A percentile compares a stretch with the other conserved stretches of the same genome.
Evolutionary conservation across 2,888 invertebrate species (phyloP).

Genomic region (Acrobasis suavella): DNA sequence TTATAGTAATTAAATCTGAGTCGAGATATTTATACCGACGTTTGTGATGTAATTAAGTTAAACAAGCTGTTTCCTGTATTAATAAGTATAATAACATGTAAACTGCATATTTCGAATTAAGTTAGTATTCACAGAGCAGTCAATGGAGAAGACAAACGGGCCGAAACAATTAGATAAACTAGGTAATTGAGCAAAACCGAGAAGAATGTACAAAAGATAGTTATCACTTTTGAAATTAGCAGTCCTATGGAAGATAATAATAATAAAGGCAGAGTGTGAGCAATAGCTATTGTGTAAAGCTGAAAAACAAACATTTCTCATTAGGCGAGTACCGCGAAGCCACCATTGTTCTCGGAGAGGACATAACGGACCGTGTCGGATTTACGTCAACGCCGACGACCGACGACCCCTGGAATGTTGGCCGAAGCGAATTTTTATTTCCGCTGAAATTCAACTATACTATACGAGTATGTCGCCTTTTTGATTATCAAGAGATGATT

Average conservation of each 20-base stretch:
- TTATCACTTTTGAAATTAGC: conserved; percentile 54
- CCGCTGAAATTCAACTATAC: neutral
- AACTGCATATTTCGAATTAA: neutral
- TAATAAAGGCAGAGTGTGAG: conserved; percentile 67
- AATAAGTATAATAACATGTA: neutral
- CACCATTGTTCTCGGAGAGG: conserved; percentile 72
- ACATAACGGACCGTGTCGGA: conserved; percentile 77
- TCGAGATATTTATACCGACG: neutral
- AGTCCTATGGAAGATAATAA: conserved; percentile 57
- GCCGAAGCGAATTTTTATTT: conserved; percentile 14
- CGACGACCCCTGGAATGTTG: conserved; percentile 61
- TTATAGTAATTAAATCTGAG: neutral
- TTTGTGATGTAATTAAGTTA: conserved; percentile 5
- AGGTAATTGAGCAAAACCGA: conserved; percentile 16
- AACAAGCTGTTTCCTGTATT: neutral
- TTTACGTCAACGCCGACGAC: conserved; percentile 67
- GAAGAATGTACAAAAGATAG: conserved; percentile 39
- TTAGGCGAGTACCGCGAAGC: conserved; percentile 74
- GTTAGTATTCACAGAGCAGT: neutral
- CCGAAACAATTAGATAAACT: conserved; percentile 26
- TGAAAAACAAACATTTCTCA: conserved; percentile 80
- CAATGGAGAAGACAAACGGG: conserved; percentile 17
- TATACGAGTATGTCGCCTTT: neutral
- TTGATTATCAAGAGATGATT: neutral
- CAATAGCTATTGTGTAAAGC: conserved; percentile 67